Percentiles rank a stretch among this genome's conserved stretches.
Evolutionary conservation across 2,797 vertebrate genomes (phyloP).

Genomic region (Acipenser oxyrinchus): DNA sequence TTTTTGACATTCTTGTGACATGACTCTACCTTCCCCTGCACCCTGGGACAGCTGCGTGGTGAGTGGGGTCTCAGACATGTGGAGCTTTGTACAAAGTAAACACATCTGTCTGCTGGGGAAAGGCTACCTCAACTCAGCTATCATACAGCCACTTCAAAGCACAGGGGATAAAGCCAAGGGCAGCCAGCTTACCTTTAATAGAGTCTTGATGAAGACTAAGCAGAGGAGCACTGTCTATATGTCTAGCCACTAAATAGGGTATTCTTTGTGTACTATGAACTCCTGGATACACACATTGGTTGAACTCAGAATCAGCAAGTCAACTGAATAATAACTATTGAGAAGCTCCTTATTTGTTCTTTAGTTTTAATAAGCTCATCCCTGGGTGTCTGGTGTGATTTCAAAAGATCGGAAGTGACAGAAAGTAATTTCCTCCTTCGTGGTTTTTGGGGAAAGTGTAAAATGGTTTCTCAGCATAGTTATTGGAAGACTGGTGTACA

Average conservation of each 20-base stretch:
- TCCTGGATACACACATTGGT: background rate
- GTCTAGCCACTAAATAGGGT: background rate
- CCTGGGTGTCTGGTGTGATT: no score
- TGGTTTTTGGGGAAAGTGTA: no score
- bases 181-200: background rate
- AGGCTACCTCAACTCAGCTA: background rate
- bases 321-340: background rate
- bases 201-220: background rate
- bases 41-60: constrained; percentile 8
- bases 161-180: background rate
- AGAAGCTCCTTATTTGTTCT: no score
- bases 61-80: background rate
- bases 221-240: background rate
- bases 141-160: background rate
- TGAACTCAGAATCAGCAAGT: background rate
- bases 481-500: no score
- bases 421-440: no score
- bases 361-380: no score
- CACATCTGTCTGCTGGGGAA: background rate
- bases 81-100: background rate
- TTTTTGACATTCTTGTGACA: constrained; percentile 14
- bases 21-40: constrained; percentile 12
- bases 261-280: background rate
- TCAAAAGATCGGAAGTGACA: no score
- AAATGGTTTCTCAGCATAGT: no score